phyloP scores from a whole-genome alignment of 2,797 vertebrate genomes.

The Anabas testudineus region DNA sequence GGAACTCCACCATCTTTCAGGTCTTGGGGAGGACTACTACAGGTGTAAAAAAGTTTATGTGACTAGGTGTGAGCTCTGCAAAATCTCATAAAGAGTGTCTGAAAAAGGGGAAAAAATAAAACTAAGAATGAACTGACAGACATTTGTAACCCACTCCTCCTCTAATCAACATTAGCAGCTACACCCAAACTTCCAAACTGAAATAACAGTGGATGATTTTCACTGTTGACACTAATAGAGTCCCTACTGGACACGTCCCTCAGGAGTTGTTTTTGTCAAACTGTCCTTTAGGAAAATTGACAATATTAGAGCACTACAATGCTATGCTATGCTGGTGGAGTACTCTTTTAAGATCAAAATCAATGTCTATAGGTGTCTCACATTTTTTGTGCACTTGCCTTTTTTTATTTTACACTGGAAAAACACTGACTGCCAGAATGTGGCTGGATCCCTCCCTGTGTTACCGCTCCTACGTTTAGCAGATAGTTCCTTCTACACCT shows the following conservation, averaged over 20 bases:
- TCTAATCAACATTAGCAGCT: slow-evolving; percentile 1
- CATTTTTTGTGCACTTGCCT: neutral
- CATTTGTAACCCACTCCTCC: neutral
- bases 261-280: neutral
- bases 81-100: neutral
- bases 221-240: neutral
- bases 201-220: neutral
- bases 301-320: neutral
- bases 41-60: neutral
- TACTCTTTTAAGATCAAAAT: slow-evolving; percentile 21
- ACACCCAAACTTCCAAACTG: too few relatives aligned
- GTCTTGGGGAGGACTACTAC: too few relatives aligned
- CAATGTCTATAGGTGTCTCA: neutral
- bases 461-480: slow-evolving; percentile 72
- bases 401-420: neutral
- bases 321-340: slow-evolving; percentile 12
- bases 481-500: slow-evolving; percentile 38
- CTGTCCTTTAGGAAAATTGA: neutral
- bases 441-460: slow-evolving; percentile 68
- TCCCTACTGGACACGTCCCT: too few relatives aligned
- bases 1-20: slow-evolving; percentile 13
- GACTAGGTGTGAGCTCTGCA: neutral
- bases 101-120: neutral
- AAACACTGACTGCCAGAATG: slow-evolving; percentile 2
- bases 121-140: too few relatives aligned